A percentile compares a stretch with the other conserved stretches of the same genome.
phyloP scores from a whole-genome alignment of 2,113 vertebrate species.

The Climacteris rufus region DNA sequence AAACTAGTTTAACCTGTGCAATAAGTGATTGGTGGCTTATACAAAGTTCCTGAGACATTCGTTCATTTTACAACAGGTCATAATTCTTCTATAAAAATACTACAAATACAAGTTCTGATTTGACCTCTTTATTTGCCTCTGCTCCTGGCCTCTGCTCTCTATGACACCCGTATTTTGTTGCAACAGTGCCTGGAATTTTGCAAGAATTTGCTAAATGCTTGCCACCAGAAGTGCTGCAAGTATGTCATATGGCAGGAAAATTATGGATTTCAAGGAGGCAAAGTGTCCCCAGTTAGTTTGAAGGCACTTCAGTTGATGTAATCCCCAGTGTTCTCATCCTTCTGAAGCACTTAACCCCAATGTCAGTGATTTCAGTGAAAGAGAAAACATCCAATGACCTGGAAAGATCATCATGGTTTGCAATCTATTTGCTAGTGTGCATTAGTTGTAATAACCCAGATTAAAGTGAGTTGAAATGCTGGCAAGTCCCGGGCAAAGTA shows the following conservation, averaged over 20 bases:
- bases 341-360: not conserved
- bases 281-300: not conserved
- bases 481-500: not conserved
- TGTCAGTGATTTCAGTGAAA: not conserved
- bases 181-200: not conserved
- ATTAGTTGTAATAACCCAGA: not conserved
- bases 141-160: not conserved
- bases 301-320: not conserved
- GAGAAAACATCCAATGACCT: not conserved
- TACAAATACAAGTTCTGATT: not conserved
- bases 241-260: not conserved
- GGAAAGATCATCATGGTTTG: not conserved
- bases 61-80: constrained; percentile 4
- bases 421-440: not conserved
- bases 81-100: constrained; percentile 7
- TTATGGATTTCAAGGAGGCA: not conserved
- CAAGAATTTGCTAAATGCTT: not conserved
- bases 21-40: not conserved
- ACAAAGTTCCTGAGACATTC: constrained; percentile 7
- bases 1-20: not conserved
- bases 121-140: constrained; percentile 1
- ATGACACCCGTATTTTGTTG: not conserved
- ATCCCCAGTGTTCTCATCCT: not conserved
- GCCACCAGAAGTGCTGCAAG: not conserved
- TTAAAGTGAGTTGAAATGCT: not conserved